phyloP scores from a whole-genome alignment of 2,888 invertebrate genomes.

The Endomychus coccineus region DNA sequence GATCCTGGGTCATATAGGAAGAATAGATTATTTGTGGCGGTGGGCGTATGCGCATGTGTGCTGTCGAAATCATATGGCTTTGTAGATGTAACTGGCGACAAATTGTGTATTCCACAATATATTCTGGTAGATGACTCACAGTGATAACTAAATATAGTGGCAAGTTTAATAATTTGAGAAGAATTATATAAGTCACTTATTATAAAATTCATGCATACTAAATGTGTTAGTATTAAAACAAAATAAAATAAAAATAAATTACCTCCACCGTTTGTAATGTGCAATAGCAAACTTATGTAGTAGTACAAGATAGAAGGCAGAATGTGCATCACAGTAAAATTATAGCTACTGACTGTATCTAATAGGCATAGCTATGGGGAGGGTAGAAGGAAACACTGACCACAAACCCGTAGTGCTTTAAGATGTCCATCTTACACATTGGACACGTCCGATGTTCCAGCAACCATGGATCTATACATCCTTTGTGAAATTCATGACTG shows the following conservation, averaged over 20 bases:
- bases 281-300: slow-evolving; percentile 4
- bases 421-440: slow-evolving; percentile 95
- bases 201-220: no score
- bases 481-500: slow-evolving; percentile 93
- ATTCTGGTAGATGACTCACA: no score
- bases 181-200: no score
- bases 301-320: slow-evolving; percentile 20
- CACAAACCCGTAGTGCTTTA: slow-evolving; percentile 82
- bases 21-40: no score
- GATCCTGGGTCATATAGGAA: no score
- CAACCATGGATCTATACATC: slow-evolving; percentile 94
- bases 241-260: slow-evolving; percentile 25
- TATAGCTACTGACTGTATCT: slow-evolving; percentile 24
- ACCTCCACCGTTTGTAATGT: slow-evolving; percentile 35
- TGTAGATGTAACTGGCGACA: no score
- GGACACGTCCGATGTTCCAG: slow-evolving; percentile 92
- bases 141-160: no score
- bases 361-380: slow-evolving; percentile 29
- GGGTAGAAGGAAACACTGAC: slow-evolving; percentile 52
- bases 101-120: no score
- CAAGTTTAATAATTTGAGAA: no score
- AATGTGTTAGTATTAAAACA: no score
- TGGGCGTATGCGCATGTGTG: no score
- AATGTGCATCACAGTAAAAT: slow-evolving; percentile 13
- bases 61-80: no score